phyloP scores from a whole-genome alignment of 2,797 vertebrate species.

The Parauchenoglanis punctatus region DNA sequence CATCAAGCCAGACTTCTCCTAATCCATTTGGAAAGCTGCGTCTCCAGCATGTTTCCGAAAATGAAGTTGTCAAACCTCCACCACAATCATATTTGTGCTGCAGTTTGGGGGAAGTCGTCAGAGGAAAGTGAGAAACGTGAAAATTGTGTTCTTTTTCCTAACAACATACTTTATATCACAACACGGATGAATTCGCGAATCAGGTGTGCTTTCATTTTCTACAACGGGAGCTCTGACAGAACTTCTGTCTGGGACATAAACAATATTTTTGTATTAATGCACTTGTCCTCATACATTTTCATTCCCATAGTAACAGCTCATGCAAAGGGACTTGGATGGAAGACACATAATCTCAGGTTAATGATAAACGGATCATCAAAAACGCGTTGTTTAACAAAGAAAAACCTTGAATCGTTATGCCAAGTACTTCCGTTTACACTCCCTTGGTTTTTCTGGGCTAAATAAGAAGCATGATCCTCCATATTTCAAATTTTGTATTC shows the following conservation, averaged over 20 bases:
- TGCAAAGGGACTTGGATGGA: neutral
- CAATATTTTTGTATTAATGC: neutral
- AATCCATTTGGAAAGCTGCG: constrained; percentile 25
- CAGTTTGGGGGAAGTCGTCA: neutral
- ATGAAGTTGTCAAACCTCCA: constrained; percentile 15
- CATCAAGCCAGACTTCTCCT: constrained; percentile 14
- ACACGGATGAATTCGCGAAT: neutral
- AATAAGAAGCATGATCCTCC: too few species aligned
- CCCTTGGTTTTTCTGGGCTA: too few species aligned
- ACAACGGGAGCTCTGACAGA: neutral
- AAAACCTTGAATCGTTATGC: neutral
- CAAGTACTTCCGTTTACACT: too few species aligned
- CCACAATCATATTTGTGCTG: neutral
- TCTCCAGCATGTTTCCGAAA: constrained; percentile 19
- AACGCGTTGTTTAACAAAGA: neutral
- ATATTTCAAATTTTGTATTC: too few species aligned
- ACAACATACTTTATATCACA: neutral
- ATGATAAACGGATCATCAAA: neutral
- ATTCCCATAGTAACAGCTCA: neutral
- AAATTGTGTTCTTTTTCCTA: neutral
- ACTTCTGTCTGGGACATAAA: neutral
- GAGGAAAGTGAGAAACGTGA: neutral
- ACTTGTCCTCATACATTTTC: neutral
- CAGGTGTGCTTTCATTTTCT: neutral
- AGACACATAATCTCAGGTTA: neutral